Evolutionary conservation across 2,797 vertebrate genomes (phyloP).

Genomic region (Chloroceryle inda): DNA sequence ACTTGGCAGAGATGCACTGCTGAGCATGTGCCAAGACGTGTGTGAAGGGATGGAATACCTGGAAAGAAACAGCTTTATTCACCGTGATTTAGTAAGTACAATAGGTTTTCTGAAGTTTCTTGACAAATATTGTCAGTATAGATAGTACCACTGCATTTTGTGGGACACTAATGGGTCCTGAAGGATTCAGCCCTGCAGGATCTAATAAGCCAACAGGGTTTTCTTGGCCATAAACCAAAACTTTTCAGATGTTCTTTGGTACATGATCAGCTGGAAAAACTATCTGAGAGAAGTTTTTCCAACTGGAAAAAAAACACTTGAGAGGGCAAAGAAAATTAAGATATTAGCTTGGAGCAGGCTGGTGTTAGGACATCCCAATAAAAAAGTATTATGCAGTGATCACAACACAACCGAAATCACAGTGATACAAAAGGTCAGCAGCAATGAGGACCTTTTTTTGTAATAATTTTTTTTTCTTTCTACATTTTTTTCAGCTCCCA

Average conservation of each 20-base stretch:
- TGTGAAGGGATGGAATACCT: conserved; percentile 92
- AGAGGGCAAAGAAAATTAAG: background rate
- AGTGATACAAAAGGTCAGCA: background rate
- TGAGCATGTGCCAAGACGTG: conserved; percentile 87
- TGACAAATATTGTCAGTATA: background rate
- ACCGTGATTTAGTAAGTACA: conserved; percentile 88
- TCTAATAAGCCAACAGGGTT: background rate
- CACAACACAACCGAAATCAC: background rate
- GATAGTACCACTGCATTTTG: background rate
- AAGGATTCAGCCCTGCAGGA: background rate
- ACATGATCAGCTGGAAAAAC: background rate
- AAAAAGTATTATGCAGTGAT: background rate
- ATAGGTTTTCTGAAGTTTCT: background rate
- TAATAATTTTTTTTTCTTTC: background rate
- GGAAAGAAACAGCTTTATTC: conserved; percentile 86
- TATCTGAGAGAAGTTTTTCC: background rate
- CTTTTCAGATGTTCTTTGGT: background rate
- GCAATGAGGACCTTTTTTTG: background rate
- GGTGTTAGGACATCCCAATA: background rate
- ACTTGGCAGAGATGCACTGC: conserved; percentile 61
- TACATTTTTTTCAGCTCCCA: background rate
- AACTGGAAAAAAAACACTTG: background rate
- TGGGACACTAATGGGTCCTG: background rate
- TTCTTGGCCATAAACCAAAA: background rate
- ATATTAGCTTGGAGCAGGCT: background rate